phyloP scores from a whole-genome alignment of 2,888 invertebrate species.

The Myathropa florea region DNA sequence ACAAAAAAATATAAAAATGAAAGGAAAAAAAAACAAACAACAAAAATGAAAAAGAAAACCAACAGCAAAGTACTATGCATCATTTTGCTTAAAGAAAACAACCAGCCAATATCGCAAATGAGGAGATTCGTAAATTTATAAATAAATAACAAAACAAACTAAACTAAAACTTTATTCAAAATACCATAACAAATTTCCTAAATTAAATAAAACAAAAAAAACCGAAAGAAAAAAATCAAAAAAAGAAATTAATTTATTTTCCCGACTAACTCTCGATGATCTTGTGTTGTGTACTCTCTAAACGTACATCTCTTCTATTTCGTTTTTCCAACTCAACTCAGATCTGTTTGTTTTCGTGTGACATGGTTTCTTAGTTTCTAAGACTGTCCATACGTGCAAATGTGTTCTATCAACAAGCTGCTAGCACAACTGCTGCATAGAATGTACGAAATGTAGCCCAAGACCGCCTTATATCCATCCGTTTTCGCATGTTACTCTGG shows the following conservation, averaged over 20 bases:
- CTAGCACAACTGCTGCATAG: background rate
- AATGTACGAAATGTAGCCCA: background rate
- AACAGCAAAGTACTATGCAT: slow-evolving; percentile 59
- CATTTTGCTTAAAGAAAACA: slow-evolving; percentile 47
- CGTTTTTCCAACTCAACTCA: background rate
- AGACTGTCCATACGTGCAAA: background rate
- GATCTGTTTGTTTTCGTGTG: background rate
- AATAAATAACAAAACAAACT: slow-evolving; percentile 14
- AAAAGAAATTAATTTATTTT: slow-evolving; percentile 21
- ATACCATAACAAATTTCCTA: slow-evolving; percentile 57
- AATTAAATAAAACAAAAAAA: slow-evolving; percentile 53
- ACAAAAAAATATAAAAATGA: slow-evolving; percentile 28
- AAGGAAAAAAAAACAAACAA: slow-evolving; percentile 11
- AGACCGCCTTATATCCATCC: background rate
- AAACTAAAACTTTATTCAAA: slow-evolving; percentile 57
- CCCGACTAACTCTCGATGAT: background rate
- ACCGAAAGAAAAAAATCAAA: slow-evolving; percentile 37
- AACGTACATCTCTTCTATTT: background rate
- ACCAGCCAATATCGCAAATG: slow-evolving; percentile 62
- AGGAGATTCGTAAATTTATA: slow-evolving; percentile 60
- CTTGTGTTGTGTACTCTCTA: background rate
- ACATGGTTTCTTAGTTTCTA: slow-evolving; percentile 5
- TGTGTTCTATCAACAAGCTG: background rate
- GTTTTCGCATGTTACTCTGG: background rate
- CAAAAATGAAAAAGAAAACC: slow-evolving; percentile 10